Conservation (phyloP, 1,140 invertebrate genomes). For the Pissodes strobi region DNA sequence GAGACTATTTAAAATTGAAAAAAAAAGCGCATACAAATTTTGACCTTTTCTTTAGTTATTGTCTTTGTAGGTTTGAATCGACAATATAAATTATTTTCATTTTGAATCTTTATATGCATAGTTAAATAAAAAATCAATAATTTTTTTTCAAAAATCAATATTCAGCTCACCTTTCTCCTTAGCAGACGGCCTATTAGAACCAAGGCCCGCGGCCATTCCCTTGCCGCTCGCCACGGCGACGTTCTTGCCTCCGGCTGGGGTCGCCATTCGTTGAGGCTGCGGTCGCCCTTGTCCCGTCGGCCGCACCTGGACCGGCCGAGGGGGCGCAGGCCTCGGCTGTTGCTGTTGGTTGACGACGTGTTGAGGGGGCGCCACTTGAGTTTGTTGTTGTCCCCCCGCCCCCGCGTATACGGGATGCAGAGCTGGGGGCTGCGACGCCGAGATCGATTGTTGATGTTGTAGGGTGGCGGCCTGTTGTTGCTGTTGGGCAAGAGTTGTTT, state of each 20-base stretch:
- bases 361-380: conserved; percentile 5
- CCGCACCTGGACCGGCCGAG: conserved; percentile 46
- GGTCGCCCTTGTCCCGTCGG: conserved; percentile 26
- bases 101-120: too few relatives aligned
- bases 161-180: conserved; percentile 34
- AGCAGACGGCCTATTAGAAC: conserved; percentile 11
- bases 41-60: too few relatives aligned
- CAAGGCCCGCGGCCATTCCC: background rate
- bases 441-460: conserved; percentile 39
- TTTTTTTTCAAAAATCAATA: too few relatives aligned
- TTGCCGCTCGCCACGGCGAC: conserved; percentile 10
- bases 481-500: background rate
- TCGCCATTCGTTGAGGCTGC: conserved; percentile 10
- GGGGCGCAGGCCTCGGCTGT: conserved; percentile 38
- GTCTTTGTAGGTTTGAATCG: too few relatives aligned
- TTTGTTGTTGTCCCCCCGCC: background rate
- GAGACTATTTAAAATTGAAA: too few relatives aligned
- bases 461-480: conserved; percentile 13
- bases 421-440: conserved; percentile 53
- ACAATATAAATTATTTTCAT: too few relatives aligned
- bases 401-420: conserved; percentile 54
- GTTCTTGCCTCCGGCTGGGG: conserved; percentile 16
- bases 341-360: background rate
- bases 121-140: too few relatives aligned
- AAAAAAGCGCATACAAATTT: too few relatives aligned